These are phyloP conservation scores for Channa maculata DNA, from an alignment of 2,113 vertebrate species.

Conservation along the genomic window DNA sequence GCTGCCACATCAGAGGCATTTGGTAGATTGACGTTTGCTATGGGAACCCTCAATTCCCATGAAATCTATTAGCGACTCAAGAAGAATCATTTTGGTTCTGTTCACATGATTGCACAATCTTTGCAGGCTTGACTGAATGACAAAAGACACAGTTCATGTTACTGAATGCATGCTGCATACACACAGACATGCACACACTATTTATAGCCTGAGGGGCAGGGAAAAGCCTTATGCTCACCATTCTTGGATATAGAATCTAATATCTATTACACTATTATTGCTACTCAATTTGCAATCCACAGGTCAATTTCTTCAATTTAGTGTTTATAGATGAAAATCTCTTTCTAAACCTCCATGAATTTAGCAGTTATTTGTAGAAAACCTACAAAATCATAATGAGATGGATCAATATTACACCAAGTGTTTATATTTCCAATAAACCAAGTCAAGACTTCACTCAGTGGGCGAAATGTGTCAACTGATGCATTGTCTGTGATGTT, in stretches of 20 bases:
- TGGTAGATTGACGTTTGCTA: slow-evolving; percentile 37
- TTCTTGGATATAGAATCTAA: slow-evolving; percentile 30
- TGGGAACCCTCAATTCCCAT: slow-evolving; percentile 50
- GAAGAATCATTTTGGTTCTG: slow-evolving; percentile 47
- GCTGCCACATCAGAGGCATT: slow-evolving; percentile 35
- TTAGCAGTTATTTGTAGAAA: not conserved
- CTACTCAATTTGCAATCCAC: not conserved
- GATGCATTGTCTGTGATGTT: slow-evolving; percentile 27
- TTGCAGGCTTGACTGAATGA: slow-evolving; percentile 58
- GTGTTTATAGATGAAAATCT: slow-evolving; percentile 11
- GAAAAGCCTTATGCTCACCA: slow-evolving; percentile 11
- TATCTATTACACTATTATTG: not conserved
- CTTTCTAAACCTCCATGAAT: not conserved
- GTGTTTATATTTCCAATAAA: slow-evolving; percentile 25
- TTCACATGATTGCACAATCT: slow-evolving; percentile 60
- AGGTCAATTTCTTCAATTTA: slow-evolving; percentile 7
- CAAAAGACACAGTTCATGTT: slow-evolving; percentile 43
- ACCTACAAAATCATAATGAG: slow-evolving; percentile 13
- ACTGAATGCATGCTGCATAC: slow-evolving; percentile 12
- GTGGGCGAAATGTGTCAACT: not conserved
- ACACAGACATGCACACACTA: not conserved
- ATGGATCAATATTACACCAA: not conserved
- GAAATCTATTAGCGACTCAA: slow-evolving; percentile 59
- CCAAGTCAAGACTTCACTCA: not conserved
- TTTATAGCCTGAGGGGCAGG: slow-evolving; percentile 5